phyloP scores from a whole-genome alignment of 2,113 vertebrate species.

The Eolophus roseicapilla region DNA sequence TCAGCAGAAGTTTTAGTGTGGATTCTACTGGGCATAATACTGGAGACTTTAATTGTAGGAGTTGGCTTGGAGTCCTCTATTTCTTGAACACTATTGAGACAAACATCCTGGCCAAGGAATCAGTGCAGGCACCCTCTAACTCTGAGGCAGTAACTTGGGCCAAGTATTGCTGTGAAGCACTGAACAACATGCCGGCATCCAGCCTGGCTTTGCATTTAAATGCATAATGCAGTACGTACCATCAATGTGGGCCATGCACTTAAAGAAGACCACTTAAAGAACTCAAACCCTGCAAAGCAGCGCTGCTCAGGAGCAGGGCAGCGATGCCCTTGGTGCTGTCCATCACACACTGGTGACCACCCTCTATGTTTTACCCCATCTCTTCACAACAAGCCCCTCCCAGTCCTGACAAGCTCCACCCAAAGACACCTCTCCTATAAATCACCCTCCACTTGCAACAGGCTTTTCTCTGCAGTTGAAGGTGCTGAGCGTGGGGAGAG shows the following conservation, averaged over 20 bases:
- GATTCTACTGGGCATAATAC: not conserved
- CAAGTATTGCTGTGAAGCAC: not conserved
- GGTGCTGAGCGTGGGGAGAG: rapidly evolving
- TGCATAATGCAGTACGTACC: not conserved
- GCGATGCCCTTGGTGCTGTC: rapidly evolving
- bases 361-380: rapidly evolving
- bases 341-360: not conserved
- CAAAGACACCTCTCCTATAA: rapidly evolving
- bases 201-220: not conserved
- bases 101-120: not conserved
- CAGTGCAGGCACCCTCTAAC: not conserved
- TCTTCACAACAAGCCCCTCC: not conserved
- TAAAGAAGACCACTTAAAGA: not conserved
- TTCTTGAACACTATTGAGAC: not conserved
- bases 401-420: not conserved
- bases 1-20: not conserved
- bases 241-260: rapidly evolving
- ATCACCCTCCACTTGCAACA: rapidly evolving
- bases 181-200: not conserved
- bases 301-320: not conserved
- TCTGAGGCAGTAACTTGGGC: not conserved
- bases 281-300: not conserved
- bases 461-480: not conserved
- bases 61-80: not conserved
- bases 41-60: not conserved